These are phyloP conservation scores for Choloepus hoffmanni DNA, from an alignment of 2,113 vertebrate species.

Conservation along the genomic window DNA sequence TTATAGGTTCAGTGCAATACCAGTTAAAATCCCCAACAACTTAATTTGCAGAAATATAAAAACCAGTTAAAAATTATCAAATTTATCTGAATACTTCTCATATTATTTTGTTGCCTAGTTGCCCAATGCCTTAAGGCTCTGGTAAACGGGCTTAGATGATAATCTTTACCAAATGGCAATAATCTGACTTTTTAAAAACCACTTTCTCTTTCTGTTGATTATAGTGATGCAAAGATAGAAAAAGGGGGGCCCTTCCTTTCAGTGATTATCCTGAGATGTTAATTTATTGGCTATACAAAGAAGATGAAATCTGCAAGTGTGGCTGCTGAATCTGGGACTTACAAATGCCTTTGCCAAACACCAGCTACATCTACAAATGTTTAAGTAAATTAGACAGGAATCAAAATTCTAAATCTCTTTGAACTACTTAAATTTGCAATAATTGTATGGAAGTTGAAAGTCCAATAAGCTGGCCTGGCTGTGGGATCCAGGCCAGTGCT, in stretches of 20 bases:
- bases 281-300: neutral
- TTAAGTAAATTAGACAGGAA: slow-evolving; percentile 15
- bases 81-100: slow-evolving; percentile 39
- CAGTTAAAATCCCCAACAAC: too few species aligned
- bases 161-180: slow-evolving; percentile 13
- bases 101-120: slow-evolving; percentile 45
- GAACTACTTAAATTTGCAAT: neutral
- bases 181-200: slow-evolving; percentile 54
- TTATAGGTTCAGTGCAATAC: too few species aligned
- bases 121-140: slow-evolving; percentile 16
- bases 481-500: neutral
- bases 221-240: slow-evolving; percentile 16
- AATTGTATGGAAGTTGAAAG: neutral
- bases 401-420: neutral
- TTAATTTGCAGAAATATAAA: too few species aligned
- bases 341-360: neutral
- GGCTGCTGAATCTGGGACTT: neutral
- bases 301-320: neutral
- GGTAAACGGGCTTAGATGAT: slow-evolving; percentile 41
- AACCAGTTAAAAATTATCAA: too few species aligned
- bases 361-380: neutral
- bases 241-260: neutral
- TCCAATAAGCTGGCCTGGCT: neutral
- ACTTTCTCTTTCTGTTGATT: neutral
- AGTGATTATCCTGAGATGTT: slow-evolving; percentile 59